Evolutionary conservation across 2,797 vertebrate genomes (phyloP).

Genomic region (Selene dorsalis): DNA sequence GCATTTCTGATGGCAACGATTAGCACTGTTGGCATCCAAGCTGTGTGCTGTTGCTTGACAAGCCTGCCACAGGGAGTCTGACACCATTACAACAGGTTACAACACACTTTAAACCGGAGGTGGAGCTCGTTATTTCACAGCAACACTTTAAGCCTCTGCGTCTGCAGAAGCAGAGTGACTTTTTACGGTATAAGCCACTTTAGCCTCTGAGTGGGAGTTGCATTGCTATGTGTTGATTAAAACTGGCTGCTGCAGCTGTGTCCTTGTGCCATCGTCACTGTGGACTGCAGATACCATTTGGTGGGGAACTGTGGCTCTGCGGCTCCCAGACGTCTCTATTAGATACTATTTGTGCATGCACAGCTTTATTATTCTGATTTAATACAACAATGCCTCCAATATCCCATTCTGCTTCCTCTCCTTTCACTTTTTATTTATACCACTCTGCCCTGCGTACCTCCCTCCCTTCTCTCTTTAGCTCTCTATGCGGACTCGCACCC

Average conservation of each 20-base stretch:
- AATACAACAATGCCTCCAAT: constrained; percentile 81
- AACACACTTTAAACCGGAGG: constrained; percentile 47
- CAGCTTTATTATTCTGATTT: constrained; percentile 85
- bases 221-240: constrained; percentile 79
- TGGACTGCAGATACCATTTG: constrained; percentile 51
- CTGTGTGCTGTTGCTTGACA: constrained; percentile 24
- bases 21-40: constrained; percentile 28
- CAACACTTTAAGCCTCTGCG: constrained; percentile 35
- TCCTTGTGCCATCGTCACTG: constrained; percentile 66
- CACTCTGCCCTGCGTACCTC: constrained; percentile 36
- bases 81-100: constrained; percentile 63
- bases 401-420: constrained; percentile 79
- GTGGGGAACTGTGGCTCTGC: constrained; percentile 36
- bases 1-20: constrained; percentile 15
- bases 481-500: constrained; percentile 22
- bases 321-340: constrained; percentile 79
- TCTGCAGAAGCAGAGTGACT: constrained; percentile 21
- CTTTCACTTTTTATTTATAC: constrained; percentile 84
- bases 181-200: constrained; percentile 66
- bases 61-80: constrained; percentile 48
- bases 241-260: constrained; percentile 79
- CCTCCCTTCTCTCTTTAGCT: constrained; percentile 21
- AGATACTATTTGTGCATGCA: constrained; percentile 78
- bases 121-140: constrained; percentile 58
- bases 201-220: constrained; percentile 63